Conservation (phyloP, 2,113 vertebrate genomes). For the Hymenochirus boettgeri region DNA sequence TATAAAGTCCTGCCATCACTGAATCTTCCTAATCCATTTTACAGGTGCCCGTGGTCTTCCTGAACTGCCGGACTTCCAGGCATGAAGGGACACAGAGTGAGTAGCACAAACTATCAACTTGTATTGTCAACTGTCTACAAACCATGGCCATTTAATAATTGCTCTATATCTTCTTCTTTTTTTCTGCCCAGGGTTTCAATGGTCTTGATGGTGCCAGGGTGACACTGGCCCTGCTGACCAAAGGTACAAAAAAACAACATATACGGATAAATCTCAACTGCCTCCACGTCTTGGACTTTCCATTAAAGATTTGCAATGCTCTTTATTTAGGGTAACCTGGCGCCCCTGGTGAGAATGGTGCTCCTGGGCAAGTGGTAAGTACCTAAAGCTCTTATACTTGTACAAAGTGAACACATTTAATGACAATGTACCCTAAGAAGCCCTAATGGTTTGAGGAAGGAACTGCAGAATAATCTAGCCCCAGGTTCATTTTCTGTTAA, state of each 20-base stretch:
- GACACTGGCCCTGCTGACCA: slow-evolving; percentile 85
- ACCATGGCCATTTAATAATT: neutral
- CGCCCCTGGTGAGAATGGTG: slow-evolving; percentile 80
- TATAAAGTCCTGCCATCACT: too few species aligned
- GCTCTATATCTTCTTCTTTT: neutral
- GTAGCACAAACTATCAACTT: slow-evolving; percentile 50
- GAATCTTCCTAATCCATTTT: neutral
- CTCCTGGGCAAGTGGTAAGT: slow-evolving; percentile 84
- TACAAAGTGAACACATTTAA: too few species aligned
- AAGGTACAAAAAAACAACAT: slow-evolving; percentile 78
- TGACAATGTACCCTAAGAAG: too few species aligned
- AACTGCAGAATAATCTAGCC: too few species aligned
- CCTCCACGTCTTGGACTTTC: neutral
- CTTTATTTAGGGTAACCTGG: slow-evolving; percentile 79
- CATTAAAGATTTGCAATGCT: slow-evolving; percentile 29
- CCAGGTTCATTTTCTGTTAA: too few species aligned
- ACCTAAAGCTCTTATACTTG: neutral
- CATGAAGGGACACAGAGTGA: slow-evolving; percentile 98
- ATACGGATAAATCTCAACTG: too few species aligned
- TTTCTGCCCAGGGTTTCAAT: slow-evolving; percentile 78
- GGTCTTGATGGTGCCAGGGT: slow-evolving; percentile 95
- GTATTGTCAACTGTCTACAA: neutral
- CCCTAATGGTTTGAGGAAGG: too few species aligned
- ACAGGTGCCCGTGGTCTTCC: slow-evolving; percentile 95
- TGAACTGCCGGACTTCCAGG: slow-evolving; percentile 92